Evolutionary conservation across 2,113 vertebrate species (phyloP), one percentile per base, ranked within the genome.

Genomic region (Oncorhynchus clarkii): DNA sequence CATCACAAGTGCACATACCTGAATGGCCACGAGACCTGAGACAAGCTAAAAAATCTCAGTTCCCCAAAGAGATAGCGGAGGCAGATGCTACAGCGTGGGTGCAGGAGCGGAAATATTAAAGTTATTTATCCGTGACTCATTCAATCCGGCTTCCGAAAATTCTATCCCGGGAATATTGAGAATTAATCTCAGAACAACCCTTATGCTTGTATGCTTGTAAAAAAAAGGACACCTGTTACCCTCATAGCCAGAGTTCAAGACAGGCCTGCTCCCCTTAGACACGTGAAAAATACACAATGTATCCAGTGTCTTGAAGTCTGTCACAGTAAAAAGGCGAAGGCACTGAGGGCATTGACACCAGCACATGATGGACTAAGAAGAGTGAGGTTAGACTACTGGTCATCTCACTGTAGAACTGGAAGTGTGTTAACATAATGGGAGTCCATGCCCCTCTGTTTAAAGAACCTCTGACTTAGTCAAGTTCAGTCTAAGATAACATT

Each of bases 111-210:
- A 76, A 71, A 82, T 74, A 69, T 78, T 57, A 71, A 39, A 78
- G 57, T 39, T 66, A 70, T 77, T 76, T 60, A 69, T 72, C 51
- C 13, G 29, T 74, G 79, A 74, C 72, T 85, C 67, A 76, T 65
- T 18, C 51, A 24, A 49, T 71, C 4, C 73, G 80, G 73, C 66
- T 85, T 84, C 80, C 76, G 85, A 81, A 77, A 51, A 83, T 87
- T 90, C 79, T 12, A 73, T 75, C 70, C 75, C 34, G 73, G 65
- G 73, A 83, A 87, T 79, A 78, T 69, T 64, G 62, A 62, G 13
- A 54, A 54, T 70, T 65, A 39, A 67, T 64, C 70, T 27, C n/a
- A 73, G 78, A 71, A 67, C 26, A 54, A 29, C 75, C 12, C 2
- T 39, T 9, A 39, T 9, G 68, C 68, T 34, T 57, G 13, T n/a